Evolutionary conservation across 2,113 vertebrate genomes (phyloP).

Genomic region (Chaenogobius annularis): DNA sequence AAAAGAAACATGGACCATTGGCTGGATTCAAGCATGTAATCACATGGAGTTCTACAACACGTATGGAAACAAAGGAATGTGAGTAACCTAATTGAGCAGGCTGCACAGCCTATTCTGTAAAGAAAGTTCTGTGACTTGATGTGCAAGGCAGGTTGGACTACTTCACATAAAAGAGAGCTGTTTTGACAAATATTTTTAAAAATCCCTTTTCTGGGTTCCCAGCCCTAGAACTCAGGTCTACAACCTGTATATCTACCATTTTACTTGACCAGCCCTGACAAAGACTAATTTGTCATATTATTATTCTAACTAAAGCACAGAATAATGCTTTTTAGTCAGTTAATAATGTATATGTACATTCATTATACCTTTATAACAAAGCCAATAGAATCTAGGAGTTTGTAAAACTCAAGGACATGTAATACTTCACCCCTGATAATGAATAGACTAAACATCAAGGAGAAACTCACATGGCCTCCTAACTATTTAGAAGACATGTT

Average conservation of each 20-base stretch:
- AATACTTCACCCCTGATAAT: neutral
- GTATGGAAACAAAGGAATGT: slow-evolving; percentile 95
- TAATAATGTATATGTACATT: neutral
- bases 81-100: slow-evolving; percentile 70
- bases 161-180: no score
- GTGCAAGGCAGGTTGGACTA: neutral
- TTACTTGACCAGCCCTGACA: no score
- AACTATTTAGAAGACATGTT: neutral
- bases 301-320: no score
- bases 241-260: no score
- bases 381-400: neutral
- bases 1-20: slow-evolving; percentile 95
- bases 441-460: neutral
- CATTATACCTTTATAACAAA: neutral
- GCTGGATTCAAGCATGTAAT: slow-evolving; percentile 98
- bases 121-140: no score
- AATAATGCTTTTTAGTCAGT: neutral
- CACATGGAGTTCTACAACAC: slow-evolving; percentile 99
- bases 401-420: neutral
- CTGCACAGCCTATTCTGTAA: neutral
- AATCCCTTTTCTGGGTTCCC: no score
- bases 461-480: neutral
- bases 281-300: no score
- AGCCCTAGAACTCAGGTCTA: no score
- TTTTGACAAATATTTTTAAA: no score